Evolutionary conservation across 2,888 invertebrate genomes (phyloP).

Genomic region (Gastrophysa polygoni): DNA sequence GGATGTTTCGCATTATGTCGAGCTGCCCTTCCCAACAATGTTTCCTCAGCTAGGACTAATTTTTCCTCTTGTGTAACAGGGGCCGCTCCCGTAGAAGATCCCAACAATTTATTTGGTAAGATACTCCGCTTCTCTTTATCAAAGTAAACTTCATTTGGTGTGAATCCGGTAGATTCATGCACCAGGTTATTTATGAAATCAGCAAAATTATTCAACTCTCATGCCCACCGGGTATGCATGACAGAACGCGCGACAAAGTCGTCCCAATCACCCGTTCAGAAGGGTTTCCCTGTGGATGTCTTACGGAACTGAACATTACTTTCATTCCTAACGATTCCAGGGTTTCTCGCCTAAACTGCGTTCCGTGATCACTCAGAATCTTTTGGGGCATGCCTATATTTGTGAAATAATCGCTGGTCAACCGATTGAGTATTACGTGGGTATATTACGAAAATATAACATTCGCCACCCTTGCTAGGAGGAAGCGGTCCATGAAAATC

Average conservation of each 20-base stretch:
- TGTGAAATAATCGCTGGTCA: not conserved
- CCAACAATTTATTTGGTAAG: not conserved
- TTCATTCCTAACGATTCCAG: not conserved
- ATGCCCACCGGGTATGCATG: not conserved
- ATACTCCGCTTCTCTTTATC: not conserved
- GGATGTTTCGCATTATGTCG: not conserved
- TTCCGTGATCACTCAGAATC: not conserved
- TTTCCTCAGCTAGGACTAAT: not conserved
- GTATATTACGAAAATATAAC: constrained; percentile 27
- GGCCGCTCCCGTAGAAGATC: not conserved
- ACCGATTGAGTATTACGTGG: not conserved
- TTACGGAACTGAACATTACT: not conserved
- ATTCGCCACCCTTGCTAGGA: constrained; percentile 4
- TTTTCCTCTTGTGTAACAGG: not conserved
- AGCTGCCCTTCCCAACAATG: not conserved
- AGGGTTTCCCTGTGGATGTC: constrained; percentile 34
- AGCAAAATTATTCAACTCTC: not conserved
- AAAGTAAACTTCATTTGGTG: constrained; percentile 13
- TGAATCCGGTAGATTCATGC: constrained; percentile 17
- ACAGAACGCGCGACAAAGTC: constrained; percentile 5
- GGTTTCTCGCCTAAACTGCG: constrained; percentile 28
- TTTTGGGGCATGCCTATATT: constrained; percentile 13
- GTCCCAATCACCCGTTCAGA: constrained; percentile 27
- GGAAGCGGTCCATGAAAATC: not conserved
- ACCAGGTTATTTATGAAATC: constrained; percentile 16